These are phyloP conservation scores for Nymphalis polychloros DNA, from an alignment of 2,888 invertebrate species.

Conservation along the genomic window DNA sequence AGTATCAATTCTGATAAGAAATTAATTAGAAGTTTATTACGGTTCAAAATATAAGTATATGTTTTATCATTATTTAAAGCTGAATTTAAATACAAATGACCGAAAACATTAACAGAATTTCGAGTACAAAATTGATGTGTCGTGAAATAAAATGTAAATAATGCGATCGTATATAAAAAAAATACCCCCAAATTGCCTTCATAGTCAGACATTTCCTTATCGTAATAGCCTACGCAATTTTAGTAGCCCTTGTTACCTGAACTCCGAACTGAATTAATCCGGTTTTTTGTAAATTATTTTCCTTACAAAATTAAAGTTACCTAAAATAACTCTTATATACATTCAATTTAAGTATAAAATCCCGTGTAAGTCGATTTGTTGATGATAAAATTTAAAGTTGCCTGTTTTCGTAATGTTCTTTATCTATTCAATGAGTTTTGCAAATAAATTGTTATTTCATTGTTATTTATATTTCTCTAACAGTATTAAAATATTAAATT, in stretches of 20 bases:
- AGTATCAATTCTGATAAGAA: too few species aligned
- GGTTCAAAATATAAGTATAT: too few species aligned
- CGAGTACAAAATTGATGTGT: slow-evolving; percentile 25
- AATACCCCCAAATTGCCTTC: slow-evolving; percentile 21
- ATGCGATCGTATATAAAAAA: slow-evolving; percentile 17
- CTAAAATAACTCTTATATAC: neutral
- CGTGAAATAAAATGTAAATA: slow-evolving; percentile 35
- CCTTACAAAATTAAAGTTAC: neutral
- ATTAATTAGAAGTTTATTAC: too few species aligned
- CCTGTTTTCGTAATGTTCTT: slow-evolving; percentile 23
- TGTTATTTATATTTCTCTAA: slow-evolving; percentile 15
- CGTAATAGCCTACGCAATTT: slow-evolving; percentile 36
- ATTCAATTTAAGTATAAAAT: neutral
- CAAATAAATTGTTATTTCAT: slow-evolving; percentile 22
- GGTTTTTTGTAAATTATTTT: slow-evolving; percentile 9
- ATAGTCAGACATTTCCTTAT: slow-evolving; percentile 37
- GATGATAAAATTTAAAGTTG: slow-evolving; percentile 25
- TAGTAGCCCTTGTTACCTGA: slow-evolving; percentile 32
- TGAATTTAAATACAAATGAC: slow-evolving; percentile 20
- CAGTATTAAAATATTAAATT: slow-evolving; percentile 7
- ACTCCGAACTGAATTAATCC: slow-evolving; percentile 24
- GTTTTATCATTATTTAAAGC: neutral
- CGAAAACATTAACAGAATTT: slow-evolving; percentile 24
- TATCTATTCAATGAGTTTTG: slow-evolving; percentile 29
- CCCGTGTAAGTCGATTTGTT: neutral